Evolutionary conservation across 2,888 invertebrate genomes (phyloP), one percentile per base, ranked within the genome.

Genomic region (Yponomeuta evonymella): DNA sequence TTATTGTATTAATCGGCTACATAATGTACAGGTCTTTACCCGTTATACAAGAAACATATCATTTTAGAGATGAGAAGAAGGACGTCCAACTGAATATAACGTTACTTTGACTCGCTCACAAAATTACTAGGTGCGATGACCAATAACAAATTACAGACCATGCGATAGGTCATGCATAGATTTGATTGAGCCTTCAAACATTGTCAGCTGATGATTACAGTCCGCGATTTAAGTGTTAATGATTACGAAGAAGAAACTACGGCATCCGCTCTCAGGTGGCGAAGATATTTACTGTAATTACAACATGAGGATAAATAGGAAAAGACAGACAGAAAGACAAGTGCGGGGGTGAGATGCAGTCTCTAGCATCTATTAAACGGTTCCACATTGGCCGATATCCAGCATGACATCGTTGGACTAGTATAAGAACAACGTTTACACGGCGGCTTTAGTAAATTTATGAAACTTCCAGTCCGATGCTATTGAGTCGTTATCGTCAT

Each of bases 211-310:
- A 65, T 65, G 23, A 65, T 65, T 65, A 65, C 12, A 30, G 65
- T 30, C 65, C 8, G 33, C 29, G 29, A 64, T 65, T 12, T 65
- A 65, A 65, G 65, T 65, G 65, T 65, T 65, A 65, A 23, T 65
- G 65, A 65, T 65, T 65, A 65, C 65, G 33, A 65, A 12, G 51
- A 58, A 65, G 65, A 65, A 29, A 65, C 65, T 33, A 30, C 29
- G 30, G 29, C 65, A 33, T 65, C 65, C 65, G 65, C 65, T 65
- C 30, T 33, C 33, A 33, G 65, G 33, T 65, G 65, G 65, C 29
- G 65, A 11, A 65, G 65, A 11, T 65, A 65, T 65, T 65, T 65
- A 65, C 29, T 29, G 30, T 65, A 65, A 65, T 65, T 65, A 30
- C 10, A 65, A n/a, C 51, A 58, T 58, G 51, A 15, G 51, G 51